Conservation (phyloP, 1,140 invertebrate species). For the Drosophila littoralis region DNA sequence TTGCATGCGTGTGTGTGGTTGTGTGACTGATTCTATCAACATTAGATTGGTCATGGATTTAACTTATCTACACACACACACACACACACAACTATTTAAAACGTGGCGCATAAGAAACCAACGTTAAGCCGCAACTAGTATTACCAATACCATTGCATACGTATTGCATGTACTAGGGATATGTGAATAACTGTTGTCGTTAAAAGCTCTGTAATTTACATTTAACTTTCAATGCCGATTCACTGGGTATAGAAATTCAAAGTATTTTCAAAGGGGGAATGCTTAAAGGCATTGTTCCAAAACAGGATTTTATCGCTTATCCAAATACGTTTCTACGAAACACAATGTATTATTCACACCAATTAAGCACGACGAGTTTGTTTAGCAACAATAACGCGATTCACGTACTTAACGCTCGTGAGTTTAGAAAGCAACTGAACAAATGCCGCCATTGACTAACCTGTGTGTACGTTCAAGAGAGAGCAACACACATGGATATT, state of each 20-base stretch:
- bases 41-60: slow-evolving; percentile 45
- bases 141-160: slow-evolving; percentile 13
- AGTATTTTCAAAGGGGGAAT: slow-evolving; percentile 1
- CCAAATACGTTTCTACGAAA: slow-evolving; percentile 20
- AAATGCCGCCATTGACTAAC: slow-evolving; percentile 29
- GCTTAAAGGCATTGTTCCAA: slow-evolving; percentile 15
- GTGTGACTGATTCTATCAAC: slow-evolving; percentile 1
- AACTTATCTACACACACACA: slow-evolving; percentile 10
- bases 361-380: slow-evolving; percentile 19
- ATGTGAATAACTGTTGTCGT: slow-evolving; percentile 30
- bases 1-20: neutral
- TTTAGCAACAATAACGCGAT: neutral
- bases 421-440: slow-evolving; percentile 37
- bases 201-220: neutral
- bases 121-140: slow-evolving; percentile 43
- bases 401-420: slow-evolving; percentile 18
- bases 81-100: slow-evolving; percentile 22
- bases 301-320: slow-evolving; percentile 15
- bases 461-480: slow-evolving; percentile 8
- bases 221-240: slow-evolving; percentile 8
- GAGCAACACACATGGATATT: slow-evolving; percentile 17
- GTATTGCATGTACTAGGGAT: slow-evolving; percentile 24
- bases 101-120: slow-evolving; percentile 56
- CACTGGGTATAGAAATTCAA: slow-evolving; percentile 9
- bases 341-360: slow-evolving; percentile 19